Evolutionary conservation across 2,797 vertebrate species (phyloP), one percentile per base, ranked within the genome.

Genomic region (Macrochelys suwanniensis): DNA sequence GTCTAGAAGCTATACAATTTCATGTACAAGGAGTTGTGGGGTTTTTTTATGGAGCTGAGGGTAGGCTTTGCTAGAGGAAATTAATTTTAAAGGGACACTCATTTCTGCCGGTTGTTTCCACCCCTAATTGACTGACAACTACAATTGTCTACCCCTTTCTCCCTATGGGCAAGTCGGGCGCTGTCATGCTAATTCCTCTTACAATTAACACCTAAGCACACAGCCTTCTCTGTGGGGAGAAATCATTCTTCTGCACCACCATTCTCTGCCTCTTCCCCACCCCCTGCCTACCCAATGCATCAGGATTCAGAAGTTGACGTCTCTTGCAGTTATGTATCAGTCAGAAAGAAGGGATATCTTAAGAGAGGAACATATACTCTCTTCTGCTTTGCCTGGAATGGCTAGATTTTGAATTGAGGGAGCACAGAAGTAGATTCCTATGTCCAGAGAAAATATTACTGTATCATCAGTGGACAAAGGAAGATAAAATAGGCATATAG

Each of bases 1-100:
- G 90, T 77, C 88, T 90, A 88, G 90, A 71, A 65, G 83, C 89
- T 96, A 92, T 94, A 96, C 96, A 89, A 94, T 91, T 85, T 57
- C 94, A 85, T 49, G 57, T 80, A 94, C 85, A 85, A 95, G 88
- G 88, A 93, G 89, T 6, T 93, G 92, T 79, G 92, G 92, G 84
- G 25, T 15, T 94, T 28, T 65, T 96, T 96, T 94, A 94, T 56
- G 74, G 80, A 96, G 42, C 56, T 84, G 89, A 87, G 0, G 0
- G 57, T 65, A 93, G 78, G 15, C 65, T 95, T 94, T 96, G 80
- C 82, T 92, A 71, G 78, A 97, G 86, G 33, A 90, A 88, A 83
- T 61, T 95, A 83, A 82, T 82, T 95, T 97, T 68, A 79, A 92
- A 93, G 45, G 5, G 5, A 21, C 74, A 10, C 45, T 93, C 57